A percentile compares a stretch with the other conserved stretches of the same genome.
These are phyloP conservation scores for Gallinago paraguaiae DNA, from an alignment of 2,113 vertebrate genomes.

Conservation along the genomic window DNA sequence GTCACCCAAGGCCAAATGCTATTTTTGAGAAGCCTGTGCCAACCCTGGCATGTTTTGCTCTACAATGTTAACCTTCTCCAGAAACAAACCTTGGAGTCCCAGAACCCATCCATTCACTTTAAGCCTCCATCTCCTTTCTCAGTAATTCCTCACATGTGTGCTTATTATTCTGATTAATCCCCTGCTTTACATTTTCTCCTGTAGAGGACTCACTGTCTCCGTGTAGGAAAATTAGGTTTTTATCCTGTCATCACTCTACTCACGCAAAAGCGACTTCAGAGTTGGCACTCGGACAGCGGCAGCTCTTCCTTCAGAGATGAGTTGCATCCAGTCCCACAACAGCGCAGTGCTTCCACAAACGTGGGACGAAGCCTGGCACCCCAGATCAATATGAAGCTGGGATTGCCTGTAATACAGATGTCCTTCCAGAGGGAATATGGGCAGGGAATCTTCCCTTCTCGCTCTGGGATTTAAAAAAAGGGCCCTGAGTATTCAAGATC, in stretches of 20 bases:
- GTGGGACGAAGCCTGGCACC: background rate
- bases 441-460: background rate
- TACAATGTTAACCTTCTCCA: background rate
- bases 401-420: background rate
- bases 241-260: background rate
- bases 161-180: background rate
- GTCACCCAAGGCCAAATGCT: background rate
- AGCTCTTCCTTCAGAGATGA: fast-evolving
- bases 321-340: background rate
- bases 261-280: background rate
- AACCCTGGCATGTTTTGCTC: background rate
- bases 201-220: background rate
- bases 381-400: fast-evolving
- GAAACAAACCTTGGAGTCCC: background rate
- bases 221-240: background rate
- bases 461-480: background rate
- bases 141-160: background rate
- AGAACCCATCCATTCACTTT: background rate
- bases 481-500: background rate
- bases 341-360: background rate
- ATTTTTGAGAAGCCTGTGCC: background rate
- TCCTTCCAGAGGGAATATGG: background rate
- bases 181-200: background rate
- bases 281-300: background rate
- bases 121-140: background rate